Base-by-base conservation (phyloP, 1,140 invertebrate genomes). In the Hycleus phaleratus region DNA sequence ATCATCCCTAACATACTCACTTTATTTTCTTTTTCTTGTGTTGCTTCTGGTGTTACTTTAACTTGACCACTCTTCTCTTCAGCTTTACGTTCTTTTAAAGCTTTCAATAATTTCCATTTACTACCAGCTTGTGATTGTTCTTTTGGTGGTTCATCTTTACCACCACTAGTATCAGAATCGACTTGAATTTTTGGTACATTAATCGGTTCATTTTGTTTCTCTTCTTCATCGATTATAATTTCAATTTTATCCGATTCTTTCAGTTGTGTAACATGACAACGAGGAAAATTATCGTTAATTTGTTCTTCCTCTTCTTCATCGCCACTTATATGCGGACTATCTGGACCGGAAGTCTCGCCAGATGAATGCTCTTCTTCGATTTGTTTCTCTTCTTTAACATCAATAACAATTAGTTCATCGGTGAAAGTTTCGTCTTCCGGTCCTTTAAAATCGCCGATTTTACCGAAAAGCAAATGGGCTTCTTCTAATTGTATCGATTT, bases 31-130 rank as follows among this genome's bases (percentile, higher is more conserved):
- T 81, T 82, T 58, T 84, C 85, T n/a, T 81, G 78, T 9, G 81
- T 78, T 40, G 83, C 80, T 26, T 82, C 82, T 61, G 18, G 18
- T 18, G 85, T 83, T 26, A 70, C 64, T 64, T 79, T 78, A 39
- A 81, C 81, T 45, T 76, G 75, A 67, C 77, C 78, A 61, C 77
- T 82, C 73, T 87, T 90, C 64, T 92, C 89, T 74, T 92, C 90
- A 7, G 90, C 88, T 76, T 93, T 93, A 54, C 87, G 79, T 69
- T 93, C 91, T 71, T 93, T 93, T 26, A 93, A 69, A 4, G 91
- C 90, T 74, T 93, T 94, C 8, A 93, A 73, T 12, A 93, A 75
- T 71, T 93, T 92, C 91, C 91, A 94, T 74, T 91, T 93, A 66
- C 90, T 92, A 26, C 85, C 84, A 46, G 82, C 78, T 32, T 81